These are phyloP conservation scores for Fissipunctia ypsillon DNA, from an alignment of 2,888 invertebrate genomes.

Conservation along the genomic window DNA sequence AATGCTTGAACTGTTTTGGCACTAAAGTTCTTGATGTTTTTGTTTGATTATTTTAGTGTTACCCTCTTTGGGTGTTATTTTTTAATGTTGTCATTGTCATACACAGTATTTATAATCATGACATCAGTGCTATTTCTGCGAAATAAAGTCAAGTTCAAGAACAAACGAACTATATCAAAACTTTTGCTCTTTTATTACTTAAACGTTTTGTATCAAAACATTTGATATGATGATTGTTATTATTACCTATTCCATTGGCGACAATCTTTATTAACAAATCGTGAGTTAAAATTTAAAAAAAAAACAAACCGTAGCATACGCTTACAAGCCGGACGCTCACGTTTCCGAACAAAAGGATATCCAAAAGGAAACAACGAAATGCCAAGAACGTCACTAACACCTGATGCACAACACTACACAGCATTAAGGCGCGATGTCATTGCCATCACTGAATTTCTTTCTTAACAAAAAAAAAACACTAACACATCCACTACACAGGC, in stretches of 20 bases:
- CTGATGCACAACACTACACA: slow-evolving; percentile 68
- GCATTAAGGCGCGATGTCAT: slow-evolving; percentile 70
- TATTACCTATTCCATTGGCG: slow-evolving; percentile 48
- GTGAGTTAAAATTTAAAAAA: slow-evolving; percentile 59
- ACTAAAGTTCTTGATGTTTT: background rate
- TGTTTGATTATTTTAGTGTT: slow-evolving; percentile 8
- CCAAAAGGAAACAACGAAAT: slow-evolving; percentile 73
- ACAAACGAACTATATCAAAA: slow-evolving; percentile 23
- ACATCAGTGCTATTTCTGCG: slow-evolving; percentile 14
- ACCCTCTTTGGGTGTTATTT: slow-evolving; percentile 24
- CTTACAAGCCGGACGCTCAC: slow-evolving; percentile 67
- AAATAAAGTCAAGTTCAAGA: slow-evolving; percentile 25
- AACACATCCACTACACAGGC: slow-evolving; percentile 70
- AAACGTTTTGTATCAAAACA: background rate
- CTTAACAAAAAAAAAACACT: slow-evolving; percentile 63
- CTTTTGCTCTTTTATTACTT: slow-evolving; percentile 13
- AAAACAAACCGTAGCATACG: slow-evolving; percentile 70
- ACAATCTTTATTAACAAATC: slow-evolving; percentile 61
- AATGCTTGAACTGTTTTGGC: background rate
- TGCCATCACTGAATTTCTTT: slow-evolving; percentile 67
- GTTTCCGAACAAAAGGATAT: slow-evolving; percentile 76
- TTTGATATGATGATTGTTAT: background rate
- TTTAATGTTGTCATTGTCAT: slow-evolving; percentile 18
- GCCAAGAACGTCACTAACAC: slow-evolving; percentile 78
- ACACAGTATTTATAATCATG: slow-evolving; percentile 18